These are phyloP conservation scores for Lamellibrachia luymesi DNA, from an alignment of 1,140 invertebrate species.

Conservation along the genomic window DNA sequence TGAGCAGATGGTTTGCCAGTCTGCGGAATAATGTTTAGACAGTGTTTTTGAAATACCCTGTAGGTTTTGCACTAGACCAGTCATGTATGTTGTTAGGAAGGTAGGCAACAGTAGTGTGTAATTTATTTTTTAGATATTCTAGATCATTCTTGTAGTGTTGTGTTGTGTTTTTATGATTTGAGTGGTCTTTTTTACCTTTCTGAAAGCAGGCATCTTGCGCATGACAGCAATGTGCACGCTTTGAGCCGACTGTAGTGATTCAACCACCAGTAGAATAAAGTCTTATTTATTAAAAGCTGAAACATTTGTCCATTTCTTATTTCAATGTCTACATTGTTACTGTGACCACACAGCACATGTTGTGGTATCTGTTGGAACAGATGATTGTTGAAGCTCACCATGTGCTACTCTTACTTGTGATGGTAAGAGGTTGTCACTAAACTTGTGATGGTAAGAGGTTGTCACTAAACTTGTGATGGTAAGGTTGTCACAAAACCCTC, in stretches of 20 bases:
- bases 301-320: background rate
- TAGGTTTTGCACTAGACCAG: background rate
- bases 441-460: too few relatives aligned
- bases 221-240: background rate
- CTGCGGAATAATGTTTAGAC: background rate
- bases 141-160: background rate
- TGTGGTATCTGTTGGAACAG: background rate
- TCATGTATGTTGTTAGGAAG: background rate
- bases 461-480: too few relatives aligned
- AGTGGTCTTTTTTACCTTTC: constrained; percentile 1
- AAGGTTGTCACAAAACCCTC: too few relatives aligned
- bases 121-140: constrained; percentile 1
- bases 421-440: too few relatives aligned
- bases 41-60: constrained; percentile 5
- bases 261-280: constrained; percentile 1
- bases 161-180: constrained; percentile 2
- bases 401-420: too few relatives aligned
- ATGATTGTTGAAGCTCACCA: too few relatives aligned
- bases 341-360: background rate
- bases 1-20: background rate
- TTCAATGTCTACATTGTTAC: background rate
- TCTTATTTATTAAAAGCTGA: constrained; percentile 1
- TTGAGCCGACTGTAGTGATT: background rate
- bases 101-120: background rate
- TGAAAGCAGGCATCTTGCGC: background rate